These are phyloP conservation scores for Isaurus tuberculatus DNA, from an alignment of 92 coral and sea anemone genomes.

Conservation along the genomic window DNA sequence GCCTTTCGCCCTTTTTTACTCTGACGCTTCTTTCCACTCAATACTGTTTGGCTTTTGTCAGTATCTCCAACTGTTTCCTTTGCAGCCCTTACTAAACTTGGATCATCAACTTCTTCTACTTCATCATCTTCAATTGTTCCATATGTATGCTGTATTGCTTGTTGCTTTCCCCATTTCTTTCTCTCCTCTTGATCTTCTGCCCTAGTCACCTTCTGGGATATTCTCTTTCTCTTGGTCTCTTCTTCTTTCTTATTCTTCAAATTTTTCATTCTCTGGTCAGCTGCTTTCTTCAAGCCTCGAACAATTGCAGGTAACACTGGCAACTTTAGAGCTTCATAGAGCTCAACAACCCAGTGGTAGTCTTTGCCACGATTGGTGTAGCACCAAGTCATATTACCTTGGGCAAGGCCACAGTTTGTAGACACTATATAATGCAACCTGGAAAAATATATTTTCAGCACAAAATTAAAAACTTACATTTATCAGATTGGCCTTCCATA, in stretches of 20 bases:
- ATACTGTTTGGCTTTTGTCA: not conserved
- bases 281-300: not conserved
- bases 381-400: not conserved
- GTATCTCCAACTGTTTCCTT: not conserved
- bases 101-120: not conserved
- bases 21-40: slow-evolving; percentile 1
- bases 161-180: not conserved
- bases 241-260: not conserved
- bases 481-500: no score
- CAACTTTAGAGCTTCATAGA: not conserved
- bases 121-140: not conserved
- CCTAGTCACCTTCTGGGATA: not conserved
- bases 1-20: slow-evolving; percentile 1
- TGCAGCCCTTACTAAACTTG: not conserved
- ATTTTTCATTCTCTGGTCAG: not conserved
- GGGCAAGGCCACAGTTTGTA: slow-evolving; percentile 1
- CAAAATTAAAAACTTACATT: not conserved
- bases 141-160: not conserved
- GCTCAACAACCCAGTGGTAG: not conserved
- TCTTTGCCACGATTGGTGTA: not conserved
- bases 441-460: not conserved
- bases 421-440: not conserved
- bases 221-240: not conserved
- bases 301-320: not conserved
- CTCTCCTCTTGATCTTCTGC: not conserved